Percentiles rank a stretch among this genome's conserved stretches.
These are phyloP conservation scores for Bubalus kerabau DNA, from an alignment of 2,113 vertebrate species.

Conservation along the genomic window DNA sequence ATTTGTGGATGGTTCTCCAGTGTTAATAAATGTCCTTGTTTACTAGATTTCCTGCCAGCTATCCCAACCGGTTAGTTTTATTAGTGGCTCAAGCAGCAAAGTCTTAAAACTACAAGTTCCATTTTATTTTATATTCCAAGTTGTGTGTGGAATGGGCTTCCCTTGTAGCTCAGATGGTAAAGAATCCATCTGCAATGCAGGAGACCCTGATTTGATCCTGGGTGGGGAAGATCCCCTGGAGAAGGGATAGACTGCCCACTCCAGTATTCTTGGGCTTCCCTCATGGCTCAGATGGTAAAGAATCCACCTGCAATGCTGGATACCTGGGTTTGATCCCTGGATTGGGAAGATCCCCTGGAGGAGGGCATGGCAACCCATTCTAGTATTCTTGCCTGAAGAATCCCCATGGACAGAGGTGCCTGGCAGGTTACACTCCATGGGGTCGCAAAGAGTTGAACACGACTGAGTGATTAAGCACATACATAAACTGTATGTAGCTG, in stretches of 20 bases:
- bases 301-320: not conserved
- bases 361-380: not conserved
- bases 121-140: not conserved
- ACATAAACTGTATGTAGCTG: not conserved
- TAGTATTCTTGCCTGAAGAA: not conserved
- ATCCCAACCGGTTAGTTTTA: not conserved
- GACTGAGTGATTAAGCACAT: not conserved
- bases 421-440: not conserved
- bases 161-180: not conserved
- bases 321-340: not conserved
- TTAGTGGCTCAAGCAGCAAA: not conserved
- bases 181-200: not conserved
- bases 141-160: not conserved
- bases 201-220: not conserved
- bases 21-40: not conserved
- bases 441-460: fast-evolving
- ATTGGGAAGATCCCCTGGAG: not conserved
- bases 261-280: not conserved
- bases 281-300: not conserved
- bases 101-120: not conserved
- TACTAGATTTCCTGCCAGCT: not conserved
- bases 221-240: not conserved
- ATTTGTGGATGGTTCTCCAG: not conserved
- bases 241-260: not conserved
- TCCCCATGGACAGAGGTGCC: not conserved